phyloP scores from a whole-genome alignment of 1,140 invertebrate genomes.

The Carposina sasakii region DNA sequence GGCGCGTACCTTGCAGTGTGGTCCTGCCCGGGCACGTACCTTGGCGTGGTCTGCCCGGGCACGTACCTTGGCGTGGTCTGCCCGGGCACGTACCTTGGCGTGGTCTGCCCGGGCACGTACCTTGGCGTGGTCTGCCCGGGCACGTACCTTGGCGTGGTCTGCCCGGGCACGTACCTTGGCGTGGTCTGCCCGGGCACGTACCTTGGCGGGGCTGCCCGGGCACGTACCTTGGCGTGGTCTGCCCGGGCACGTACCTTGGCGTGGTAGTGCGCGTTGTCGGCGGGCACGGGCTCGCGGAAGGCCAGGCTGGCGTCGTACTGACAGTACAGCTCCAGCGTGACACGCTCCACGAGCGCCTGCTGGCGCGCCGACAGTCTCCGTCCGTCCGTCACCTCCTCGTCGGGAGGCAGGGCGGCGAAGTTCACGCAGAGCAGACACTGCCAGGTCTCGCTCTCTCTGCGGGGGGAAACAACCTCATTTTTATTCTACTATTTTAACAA shows the following conservation, averaged over 20 bases:
- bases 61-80: slow-evolving; percentile 74
- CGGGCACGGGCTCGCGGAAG: slow-evolving; percentile 87
- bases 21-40: neutral
- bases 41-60: neutral
- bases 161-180: no score
- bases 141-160: no score
- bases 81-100: no score
- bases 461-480: slow-evolving; percentile 18
- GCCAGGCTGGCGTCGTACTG: slow-evolving; percentile 90
- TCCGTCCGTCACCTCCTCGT: slow-evolving; percentile 64
- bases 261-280: slow-evolving; percentile 86
- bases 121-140: no score
- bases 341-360: slow-evolving; percentile 83
- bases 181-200: no score
- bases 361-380: slow-evolving; percentile 73
- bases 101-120: no score
- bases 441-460: slow-evolving; percentile 90
- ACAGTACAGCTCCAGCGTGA: slow-evolving; percentile 91
- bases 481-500: no score
- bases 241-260: slow-evolving; percentile 31
- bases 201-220: no score
- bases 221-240: neutral
- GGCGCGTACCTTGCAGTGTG: no score
- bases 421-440: slow-evolving; percentile 91
- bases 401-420: slow-evolving; percentile 76